phyloP scores from a whole-genome alignment of 2,888 invertebrate species.

The Nebria brevicollis region DNA sequence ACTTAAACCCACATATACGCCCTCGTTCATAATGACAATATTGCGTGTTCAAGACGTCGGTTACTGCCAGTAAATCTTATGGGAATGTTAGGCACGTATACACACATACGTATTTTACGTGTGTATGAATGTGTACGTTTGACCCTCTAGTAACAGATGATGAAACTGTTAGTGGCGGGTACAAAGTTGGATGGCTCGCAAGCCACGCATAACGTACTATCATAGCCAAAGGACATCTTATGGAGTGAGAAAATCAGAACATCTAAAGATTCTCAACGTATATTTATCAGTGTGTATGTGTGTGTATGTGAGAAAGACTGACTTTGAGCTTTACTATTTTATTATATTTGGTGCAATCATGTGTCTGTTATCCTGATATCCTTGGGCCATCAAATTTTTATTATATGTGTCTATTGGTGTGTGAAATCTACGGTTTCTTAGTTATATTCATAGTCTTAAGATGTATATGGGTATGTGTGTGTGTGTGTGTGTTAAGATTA shows the following conservation, averaged over 20 bases:
- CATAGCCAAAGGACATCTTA: constrained; percentile 13
- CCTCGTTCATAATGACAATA: neutral
- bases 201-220: neutral
- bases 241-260: constrained; percentile 7
- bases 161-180: constrained; percentile 6
- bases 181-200: neutral
- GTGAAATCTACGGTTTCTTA: neutral
- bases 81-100: neutral
- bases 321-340: neutral
- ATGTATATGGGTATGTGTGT: neutral
- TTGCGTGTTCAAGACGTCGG: neutral
- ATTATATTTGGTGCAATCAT: neutral
- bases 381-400: neutral
- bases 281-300: no score
- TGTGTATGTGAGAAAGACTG: neutral
- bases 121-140: neutral
- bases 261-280: constrained; percentile 3
- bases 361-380: neutral
- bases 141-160: constrained; percentile 4
- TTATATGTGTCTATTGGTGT: neutral
- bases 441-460: no score
- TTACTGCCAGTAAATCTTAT: neutral
- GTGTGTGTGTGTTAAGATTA: neutral
- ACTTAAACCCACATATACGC: neutral
- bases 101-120: neutral